These are phyloP conservation scores for Moxostoma hubbsi DNA, from an alignment of 2,797 vertebrate species.

Conservation along the genomic window DNA sequence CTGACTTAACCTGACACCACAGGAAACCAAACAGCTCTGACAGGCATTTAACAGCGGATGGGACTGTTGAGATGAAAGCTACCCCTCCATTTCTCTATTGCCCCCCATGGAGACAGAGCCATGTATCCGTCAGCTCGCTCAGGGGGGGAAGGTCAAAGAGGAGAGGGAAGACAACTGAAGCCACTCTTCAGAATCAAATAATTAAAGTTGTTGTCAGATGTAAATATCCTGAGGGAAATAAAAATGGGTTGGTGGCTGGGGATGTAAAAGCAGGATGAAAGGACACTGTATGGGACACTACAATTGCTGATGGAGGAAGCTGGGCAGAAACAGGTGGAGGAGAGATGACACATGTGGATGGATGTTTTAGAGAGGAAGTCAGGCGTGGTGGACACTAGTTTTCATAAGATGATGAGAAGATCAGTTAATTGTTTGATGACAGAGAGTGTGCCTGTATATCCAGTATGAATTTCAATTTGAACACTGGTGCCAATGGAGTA, in stretches of 20 bases:
- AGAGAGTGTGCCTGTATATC: neutral
- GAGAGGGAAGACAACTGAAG: conserved; percentile 44
- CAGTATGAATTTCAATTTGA: neutral
- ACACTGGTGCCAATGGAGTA: neutral
- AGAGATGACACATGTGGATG: conserved; percentile 23
- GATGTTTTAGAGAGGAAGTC: conserved; percentile 24
- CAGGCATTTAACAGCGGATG: conserved; percentile 47
- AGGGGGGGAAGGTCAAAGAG: conserved; percentile 25
- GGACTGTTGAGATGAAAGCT: conserved; percentile 38
- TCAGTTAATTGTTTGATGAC: conserved; percentile 25
- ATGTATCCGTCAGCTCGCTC: conserved; percentile 11
- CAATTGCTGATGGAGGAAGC: conserved; percentile 25
- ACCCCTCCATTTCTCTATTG: conserved; percentile 35
- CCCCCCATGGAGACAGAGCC: conserved; percentile 12
- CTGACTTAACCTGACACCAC: conserved; percentile 16
- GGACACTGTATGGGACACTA: conserved; percentile 21
- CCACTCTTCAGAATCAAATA: conserved; percentile 56
- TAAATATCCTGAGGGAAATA: conserved; percentile 24
- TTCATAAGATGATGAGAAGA: conserved; percentile 16
- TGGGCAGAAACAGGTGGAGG: conserved; percentile 6
- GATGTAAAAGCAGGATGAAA: conserved; percentile 31
- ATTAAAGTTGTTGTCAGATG: conserved; percentile 52
- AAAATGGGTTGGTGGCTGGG: conserved; percentile 11
- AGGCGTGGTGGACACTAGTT: neutral
- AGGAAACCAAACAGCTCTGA: conserved; percentile 39